Evolutionary conservation across 2,888 invertebrate genomes (phyloP).

Genomic region (Lycia hirtaria): DNA sequence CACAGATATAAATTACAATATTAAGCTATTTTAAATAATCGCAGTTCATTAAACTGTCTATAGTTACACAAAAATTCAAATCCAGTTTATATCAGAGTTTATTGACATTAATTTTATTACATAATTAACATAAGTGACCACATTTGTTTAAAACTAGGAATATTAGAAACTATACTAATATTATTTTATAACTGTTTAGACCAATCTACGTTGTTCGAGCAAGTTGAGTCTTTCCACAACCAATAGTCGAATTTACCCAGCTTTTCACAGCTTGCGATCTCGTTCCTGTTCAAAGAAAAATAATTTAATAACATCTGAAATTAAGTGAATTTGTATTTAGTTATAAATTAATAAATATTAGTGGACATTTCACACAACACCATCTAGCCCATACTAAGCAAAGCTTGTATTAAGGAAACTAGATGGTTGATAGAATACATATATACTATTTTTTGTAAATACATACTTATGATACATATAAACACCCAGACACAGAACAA

Average conservation of each 20-base stretch:
- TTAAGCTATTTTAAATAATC: slow-evolving; percentile 11
- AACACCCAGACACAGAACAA: too few species aligned
- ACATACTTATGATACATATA: too few species aligned
- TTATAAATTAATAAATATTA: too few species aligned
- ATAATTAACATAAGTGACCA: neutral
- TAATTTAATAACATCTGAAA: too few species aligned
- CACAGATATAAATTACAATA: too few species aligned
- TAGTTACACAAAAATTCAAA: neutral
- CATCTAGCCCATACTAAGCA: too few species aligned
- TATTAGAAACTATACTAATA: too few species aligned
- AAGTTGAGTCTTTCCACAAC: slow-evolving; percentile 50
- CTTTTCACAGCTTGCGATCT: slow-evolving; percentile 46
- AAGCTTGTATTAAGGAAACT: too few species aligned
- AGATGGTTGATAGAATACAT: too few species aligned
- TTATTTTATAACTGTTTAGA: slow-evolving; percentile 3
- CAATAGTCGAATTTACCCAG: slow-evolving; percentile 48
- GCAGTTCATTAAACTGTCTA: slow-evolving; percentile 4
- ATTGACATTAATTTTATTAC: slow-evolving; percentile 7
- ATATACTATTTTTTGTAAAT: too few species aligned
- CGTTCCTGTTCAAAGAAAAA: slow-evolving; percentile 52
- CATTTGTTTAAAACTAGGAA: neutral
- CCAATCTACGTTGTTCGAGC: slow-evolving; percentile 25
- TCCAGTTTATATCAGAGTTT: slow-evolving; percentile 8
- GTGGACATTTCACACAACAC: too few species aligned
- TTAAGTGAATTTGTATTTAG: too few species aligned